Evolutionary conservation across 2,113 vertebrate species (phyloP), one percentile per base, ranked within the genome.

Genomic region (Calonectris borealis): DNA sequence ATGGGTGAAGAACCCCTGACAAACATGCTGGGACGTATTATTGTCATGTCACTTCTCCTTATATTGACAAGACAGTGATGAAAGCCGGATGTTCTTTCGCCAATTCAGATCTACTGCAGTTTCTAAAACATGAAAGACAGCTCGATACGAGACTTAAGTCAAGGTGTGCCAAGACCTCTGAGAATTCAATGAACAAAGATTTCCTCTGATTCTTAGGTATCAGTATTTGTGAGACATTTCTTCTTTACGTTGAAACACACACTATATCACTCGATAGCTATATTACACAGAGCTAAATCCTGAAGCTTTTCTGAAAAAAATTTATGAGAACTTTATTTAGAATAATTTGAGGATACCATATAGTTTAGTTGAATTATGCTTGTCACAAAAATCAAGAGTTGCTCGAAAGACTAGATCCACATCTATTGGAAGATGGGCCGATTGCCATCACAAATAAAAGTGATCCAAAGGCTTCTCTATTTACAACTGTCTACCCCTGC

Each of bases 221-320:
- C 18, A 26, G 11, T 46, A 3, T 72, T 55, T n/a, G 51, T 38
- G 77, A 71, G 69, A 34, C 6, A 20, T 44, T 89, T 84, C 68
- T 83, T 24, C 29, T 81, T 70, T 24, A 7, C 44, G 34, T 34
- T 54, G 78, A 34, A 85, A 19, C 13, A 49, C 32, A 29, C 5
- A 22, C 27, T 20, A 1, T n/a, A 9, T 0, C 32, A 83, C 29
- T 58, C 2, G 0, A 83, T 4, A 78, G 42, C 11, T 51, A 0
- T 40, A 36, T 7, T 19, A 11, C 40, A 54, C 42, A 57, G 10
- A 51, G 16, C 11, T 58, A 71, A 81, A 58, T 54, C 31, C 36
- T 38, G 27, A 34, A 38, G 36, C 12, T 61, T 42, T 58, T 78
- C 54, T 40, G 48, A 20, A n/a, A 10, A 88, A 49, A 49, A 34